Conservation (phyloP, 2,888 invertebrate species). For the Tetranychus truncatus region DNA sequence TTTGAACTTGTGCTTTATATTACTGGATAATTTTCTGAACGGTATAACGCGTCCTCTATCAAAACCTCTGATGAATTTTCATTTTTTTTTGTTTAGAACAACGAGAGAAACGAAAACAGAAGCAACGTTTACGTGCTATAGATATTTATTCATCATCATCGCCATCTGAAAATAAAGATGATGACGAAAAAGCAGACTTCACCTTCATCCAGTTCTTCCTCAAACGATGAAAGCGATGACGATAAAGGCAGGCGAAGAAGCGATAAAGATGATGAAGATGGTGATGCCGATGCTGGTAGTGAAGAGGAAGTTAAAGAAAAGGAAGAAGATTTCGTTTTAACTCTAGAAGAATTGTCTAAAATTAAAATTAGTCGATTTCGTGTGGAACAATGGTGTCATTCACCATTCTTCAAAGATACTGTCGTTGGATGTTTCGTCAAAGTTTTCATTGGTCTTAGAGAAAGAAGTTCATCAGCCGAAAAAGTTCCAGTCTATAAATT, state of each 20-base stretch:
- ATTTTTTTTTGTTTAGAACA: slow-evolving; percentile 14
- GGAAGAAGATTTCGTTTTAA: slow-evolving; percentile 45
- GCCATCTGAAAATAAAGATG: slow-evolving; percentile 35
- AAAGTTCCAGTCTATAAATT: slow-evolving; percentile 69
- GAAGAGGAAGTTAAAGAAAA: slow-evolving; percentile 34
- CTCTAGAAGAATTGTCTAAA: slow-evolving; percentile 63
- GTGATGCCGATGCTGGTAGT: slow-evolving; percentile 36
- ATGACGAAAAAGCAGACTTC: slow-evolving; percentile 31
- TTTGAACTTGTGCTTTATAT: too few species aligned
- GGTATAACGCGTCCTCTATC: neutral
- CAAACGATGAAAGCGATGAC: slow-evolving; percentile 8
- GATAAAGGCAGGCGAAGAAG: slow-evolving; percentile 3
- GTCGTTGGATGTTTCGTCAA: slow-evolving; percentile 83
- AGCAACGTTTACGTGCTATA: slow-evolving; percentile 61
- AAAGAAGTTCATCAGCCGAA: slow-evolving; percentile 45
- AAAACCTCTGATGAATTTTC: neutral
- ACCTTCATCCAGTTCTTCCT: slow-evolving; percentile 17
- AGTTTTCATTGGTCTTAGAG: slow-evolving; percentile 60
- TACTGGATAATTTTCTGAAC: too few species aligned
- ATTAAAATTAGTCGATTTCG: slow-evolving; percentile 69
- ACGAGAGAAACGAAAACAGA: slow-evolving; percentile 33
- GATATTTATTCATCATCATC: slow-evolving; percentile 59
- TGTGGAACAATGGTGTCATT: slow-evolving; percentile 76
- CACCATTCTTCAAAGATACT: slow-evolving; percentile 81
- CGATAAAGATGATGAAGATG: slow-evolving; percentile 35